These are phyloP conservation scores for Ecdyonurus torrentis DNA, from an alignment of 2,888 invertebrate species.

Conservation along the genomic window DNA sequence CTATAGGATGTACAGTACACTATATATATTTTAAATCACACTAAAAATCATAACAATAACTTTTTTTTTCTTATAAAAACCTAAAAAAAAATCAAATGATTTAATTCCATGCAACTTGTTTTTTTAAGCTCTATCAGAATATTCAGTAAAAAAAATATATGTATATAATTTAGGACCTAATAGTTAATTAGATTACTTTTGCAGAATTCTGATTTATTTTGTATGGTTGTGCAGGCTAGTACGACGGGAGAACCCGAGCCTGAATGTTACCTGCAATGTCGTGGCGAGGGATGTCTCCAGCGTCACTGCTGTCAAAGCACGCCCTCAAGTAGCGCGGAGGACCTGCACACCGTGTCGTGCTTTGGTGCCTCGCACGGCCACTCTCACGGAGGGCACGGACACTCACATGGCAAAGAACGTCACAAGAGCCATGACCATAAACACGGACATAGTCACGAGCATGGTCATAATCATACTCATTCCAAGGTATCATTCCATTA, in stretches of 20 bases:
- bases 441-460: not conserved
- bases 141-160: too few species aligned
- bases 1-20: too few species aligned
- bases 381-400: not conserved
- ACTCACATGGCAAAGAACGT: not conserved
- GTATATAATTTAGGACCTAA: too few species aligned
- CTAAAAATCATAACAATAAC: too few species aligned
- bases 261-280: conserved; percentile 28
- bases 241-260: conserved; percentile 15
- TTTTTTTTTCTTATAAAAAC: too few species aligned
- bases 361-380: not conserved
- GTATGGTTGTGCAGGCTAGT: too few species aligned
- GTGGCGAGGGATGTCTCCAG: conserved; percentile 24
- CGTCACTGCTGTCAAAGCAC: conserved; percentile 26
- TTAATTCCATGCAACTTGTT: too few species aligned
- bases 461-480: not conserved
- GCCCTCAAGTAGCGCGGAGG: not conserved
- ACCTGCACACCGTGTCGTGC: not conserved
- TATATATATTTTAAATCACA: too few species aligned
- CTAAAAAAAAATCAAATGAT: too few species aligned
- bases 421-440: not conserved
- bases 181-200: too few species aligned
- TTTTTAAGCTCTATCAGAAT: too few species aligned
- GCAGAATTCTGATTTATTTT: too few species aligned
- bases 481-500: not conserved